Evolutionary conservation across 2,888 invertebrate species (phyloP), one percentile per base, ranked within the genome.

Genomic region (Ophioninae sp.): DNA sequence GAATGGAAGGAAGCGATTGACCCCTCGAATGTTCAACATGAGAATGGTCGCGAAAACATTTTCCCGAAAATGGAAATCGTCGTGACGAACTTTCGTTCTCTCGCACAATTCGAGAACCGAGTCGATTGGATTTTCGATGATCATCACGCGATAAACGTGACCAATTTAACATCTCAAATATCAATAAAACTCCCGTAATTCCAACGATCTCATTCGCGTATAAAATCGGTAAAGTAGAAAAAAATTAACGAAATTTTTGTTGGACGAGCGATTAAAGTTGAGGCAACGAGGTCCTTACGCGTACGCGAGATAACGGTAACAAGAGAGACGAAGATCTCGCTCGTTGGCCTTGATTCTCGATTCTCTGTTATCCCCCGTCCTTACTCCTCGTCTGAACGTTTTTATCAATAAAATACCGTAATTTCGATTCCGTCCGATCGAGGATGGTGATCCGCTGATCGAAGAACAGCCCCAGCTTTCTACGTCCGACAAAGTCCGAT

Each of bases 321-420:
- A 68, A 80, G 64, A 30, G 73, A 74, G 64, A 39, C 61, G 69
- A 41, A 62, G 70, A 78, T 41, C 50, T 44, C 59, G 17, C 59
- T 8, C 39, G 39, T 67, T 78, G 81, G 20, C 81, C 83, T 81
- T 84, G 74, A 74, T 74, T 75, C 77, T 17, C 21, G 77, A 68
- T 68, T 81, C 81, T 64, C 59, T 74, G 41, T 61, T 70, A 41
- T 50, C 61, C 70, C 70, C 57, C 23, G 50, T 17, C n/a, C 64
- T 41, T 21, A 5, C 5, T 23, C 30, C 20, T 41, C 56, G n/a
- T 64, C 57, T n/a, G 65, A 37, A n/a, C 72, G 69, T 65, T 20
- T 62, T 37, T 39, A 72, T 61, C 50, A 70, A 74, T 65, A 81
- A 80, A 83, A 81, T 84, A 75, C 78, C 81, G 81, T 84, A 75